phyloP scores from a whole-genome alignment of 2,797 vertebrate species.

The Cirrhinus molitorella region DNA sequence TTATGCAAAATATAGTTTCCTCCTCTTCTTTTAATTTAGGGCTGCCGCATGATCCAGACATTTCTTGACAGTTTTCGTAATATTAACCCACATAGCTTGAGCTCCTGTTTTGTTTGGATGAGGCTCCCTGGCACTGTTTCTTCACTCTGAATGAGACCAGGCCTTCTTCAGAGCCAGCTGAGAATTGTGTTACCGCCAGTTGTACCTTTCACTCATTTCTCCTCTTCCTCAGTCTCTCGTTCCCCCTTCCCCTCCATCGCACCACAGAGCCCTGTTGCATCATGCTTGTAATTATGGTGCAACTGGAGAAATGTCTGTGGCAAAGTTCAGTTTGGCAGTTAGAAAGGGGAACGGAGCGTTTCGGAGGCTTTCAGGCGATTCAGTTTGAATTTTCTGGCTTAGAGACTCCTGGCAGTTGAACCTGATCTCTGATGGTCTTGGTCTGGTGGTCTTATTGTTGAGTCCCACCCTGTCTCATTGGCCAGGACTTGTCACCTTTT shows the following conservation, averaged over 20 bases:
- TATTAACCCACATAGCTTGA: constrained; percentile 64
- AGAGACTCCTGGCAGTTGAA: neutral
- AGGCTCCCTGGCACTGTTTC: constrained; percentile 36
- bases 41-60: neutral
- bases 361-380: neutral
- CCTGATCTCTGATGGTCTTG: constrained; percentile 28
- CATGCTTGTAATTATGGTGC: constrained; percentile 53
- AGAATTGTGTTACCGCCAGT: constrained; percentile 28
- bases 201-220: constrained; percentile 42
- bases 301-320: constrained; percentile 43
- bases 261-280: constrained; percentile 55
- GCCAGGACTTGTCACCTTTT: constrained; percentile 21
- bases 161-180: constrained; percentile 5
- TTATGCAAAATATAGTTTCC: constrained; percentile 18
- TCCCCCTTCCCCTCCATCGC: constrained; percentile 28
- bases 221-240: constrained; percentile 41
- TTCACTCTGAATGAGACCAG: constrained; percentile 12
- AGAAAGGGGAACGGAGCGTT: neutral
- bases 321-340: constrained; percentile 36
- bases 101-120: constrained; percentile 77
- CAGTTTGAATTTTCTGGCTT: constrained; percentile 11
- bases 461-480: neutral
- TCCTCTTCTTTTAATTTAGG: constrained; percentile 9
- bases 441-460: constrained; percentile 14
- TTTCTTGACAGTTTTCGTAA: constrained; percentile 25